Evolutionary conservation across 2,797 vertebrate genomes (phyloP), one percentile per base, ranked within the genome.

Genomic region (Rhadinocentrus ornatus): DNA sequence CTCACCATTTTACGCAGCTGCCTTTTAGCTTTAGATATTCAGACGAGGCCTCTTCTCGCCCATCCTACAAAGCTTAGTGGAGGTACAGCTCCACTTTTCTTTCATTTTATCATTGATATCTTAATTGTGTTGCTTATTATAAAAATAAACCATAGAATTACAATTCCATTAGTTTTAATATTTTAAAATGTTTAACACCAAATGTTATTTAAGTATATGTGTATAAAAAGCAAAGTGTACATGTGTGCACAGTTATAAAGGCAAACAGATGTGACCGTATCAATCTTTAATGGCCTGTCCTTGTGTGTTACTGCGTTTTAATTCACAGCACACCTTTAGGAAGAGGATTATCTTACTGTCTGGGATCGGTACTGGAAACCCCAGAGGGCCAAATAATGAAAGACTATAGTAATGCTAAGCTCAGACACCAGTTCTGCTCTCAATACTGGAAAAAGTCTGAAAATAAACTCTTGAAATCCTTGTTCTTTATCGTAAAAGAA

Each of bases 1-100:
- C 64, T 75, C 22, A 62, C 16, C 50, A 7, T 63, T 35, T 56
- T 66, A 22, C 44, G 50, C 46, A 1, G 31, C 80, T 54, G 32
- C 58, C 37, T 35, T 29, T 22, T 75, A 41, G 54, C 75, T 67
- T 31, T 16, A 62, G 29, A 50, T 22, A 29, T 18, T 57, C 48
- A 15, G 15, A 41, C 0, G 6, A 34, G 4, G 29, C n/a, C 1
- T 57, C 24, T 3, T 55, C 3, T 57, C 3, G 10, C 10, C 31
- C 26, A 0, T 63, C 34, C 1, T 62, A 24, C 32, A 2, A 29
- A 53, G 8, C n/a, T 27, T 9, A 29, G 10, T 27, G 0, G 6
- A 53, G 50, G 5, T 1, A 15, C 12, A 20, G 26, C 13, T 39
- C 20, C 13, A 0, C 29, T 8, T 52, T 60, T 53, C 15, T 12